Evolutionary conservation across 2,797 vertebrate species (phyloP).

Genomic region (Oophaga sylvatica): DNA sequence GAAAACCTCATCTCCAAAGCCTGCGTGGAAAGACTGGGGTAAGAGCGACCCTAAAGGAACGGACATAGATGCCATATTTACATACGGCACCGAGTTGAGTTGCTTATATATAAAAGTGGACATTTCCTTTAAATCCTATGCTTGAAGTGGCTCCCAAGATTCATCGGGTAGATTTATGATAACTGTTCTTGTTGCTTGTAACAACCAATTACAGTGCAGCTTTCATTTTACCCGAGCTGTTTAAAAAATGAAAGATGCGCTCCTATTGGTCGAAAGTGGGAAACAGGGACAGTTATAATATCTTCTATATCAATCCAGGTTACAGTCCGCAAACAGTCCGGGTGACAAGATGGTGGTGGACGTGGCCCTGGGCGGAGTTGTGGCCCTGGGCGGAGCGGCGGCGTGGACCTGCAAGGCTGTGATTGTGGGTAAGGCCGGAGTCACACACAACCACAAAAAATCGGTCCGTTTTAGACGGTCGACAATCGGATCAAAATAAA

Average conservation of each 20-base stretch:
- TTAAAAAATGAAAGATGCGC: no score
- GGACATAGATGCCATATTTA: neutral
- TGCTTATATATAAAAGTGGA: neutral
- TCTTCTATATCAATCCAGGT: neutral
- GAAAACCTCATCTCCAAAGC: constrained; percentile 85
- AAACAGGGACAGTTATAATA: neutral
- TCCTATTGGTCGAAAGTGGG: no score
- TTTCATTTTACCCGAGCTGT: no score
- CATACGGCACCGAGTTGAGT: neutral
- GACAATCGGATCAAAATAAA: no score
- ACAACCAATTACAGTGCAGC: no score
- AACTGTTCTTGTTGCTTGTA: no score
- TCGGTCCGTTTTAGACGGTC: no score
- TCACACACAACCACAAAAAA: no score
- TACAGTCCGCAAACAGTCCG: neutral
- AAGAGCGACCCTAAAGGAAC: constrained; percentile 59
- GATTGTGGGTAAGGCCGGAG: constrained; percentile 40
- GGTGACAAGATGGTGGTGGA: constrained; percentile 16
- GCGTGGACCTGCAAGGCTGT: neutral
- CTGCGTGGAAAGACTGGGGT: constrained; percentile 88
- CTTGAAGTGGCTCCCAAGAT: no score
- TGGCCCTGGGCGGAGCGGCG: constrained; percentile 6
- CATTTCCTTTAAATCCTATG: neutral
- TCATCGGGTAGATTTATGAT: no score
- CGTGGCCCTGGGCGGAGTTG: neutral